These are phyloP conservation scores for Trematocara zebra DNA, from an alignment of 2,113 vertebrate genomes.

Conservation along the genomic window DNA sequence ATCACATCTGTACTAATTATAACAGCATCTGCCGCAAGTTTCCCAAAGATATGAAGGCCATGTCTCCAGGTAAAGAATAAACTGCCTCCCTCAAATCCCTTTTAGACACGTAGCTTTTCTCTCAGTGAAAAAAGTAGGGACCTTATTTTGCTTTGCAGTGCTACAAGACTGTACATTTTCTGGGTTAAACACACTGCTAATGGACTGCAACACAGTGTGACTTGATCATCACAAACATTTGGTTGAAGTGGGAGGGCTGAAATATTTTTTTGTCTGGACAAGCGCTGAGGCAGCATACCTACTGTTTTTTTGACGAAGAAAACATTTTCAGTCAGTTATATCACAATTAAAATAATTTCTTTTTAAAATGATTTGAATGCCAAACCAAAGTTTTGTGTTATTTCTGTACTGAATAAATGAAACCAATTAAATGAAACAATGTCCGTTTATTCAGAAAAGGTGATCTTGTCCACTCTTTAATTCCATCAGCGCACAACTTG, in stretches of 20 bases:
- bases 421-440: neutral
- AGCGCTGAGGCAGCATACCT: neutral
- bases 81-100: neutral
- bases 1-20: constrained; percentile 91
- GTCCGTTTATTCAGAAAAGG: neutral
- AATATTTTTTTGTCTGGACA: neutral
- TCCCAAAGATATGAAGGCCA: constrained; percentile 86
- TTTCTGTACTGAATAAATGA: neutral
- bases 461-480: neutral
- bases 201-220: neutral
- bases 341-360: neutral
- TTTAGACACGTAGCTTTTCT: neutral
- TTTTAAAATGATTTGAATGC: neutral
- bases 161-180: neutral
- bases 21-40: constrained; percentile 88
- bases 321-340: neutral
- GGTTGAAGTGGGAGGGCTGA: neutral
- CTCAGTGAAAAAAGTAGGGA: neutral
- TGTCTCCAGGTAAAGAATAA: constrained; percentile 77
- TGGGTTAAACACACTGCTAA: neutral
- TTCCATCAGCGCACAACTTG: neutral
- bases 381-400: neutral
- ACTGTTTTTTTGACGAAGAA: neutral
- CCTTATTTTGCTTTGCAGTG: neutral
- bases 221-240: neutral